Base-by-base conservation (phyloP, 2,113 vertebrate species). In the Anarrhichthys ocellatus region DNA sequence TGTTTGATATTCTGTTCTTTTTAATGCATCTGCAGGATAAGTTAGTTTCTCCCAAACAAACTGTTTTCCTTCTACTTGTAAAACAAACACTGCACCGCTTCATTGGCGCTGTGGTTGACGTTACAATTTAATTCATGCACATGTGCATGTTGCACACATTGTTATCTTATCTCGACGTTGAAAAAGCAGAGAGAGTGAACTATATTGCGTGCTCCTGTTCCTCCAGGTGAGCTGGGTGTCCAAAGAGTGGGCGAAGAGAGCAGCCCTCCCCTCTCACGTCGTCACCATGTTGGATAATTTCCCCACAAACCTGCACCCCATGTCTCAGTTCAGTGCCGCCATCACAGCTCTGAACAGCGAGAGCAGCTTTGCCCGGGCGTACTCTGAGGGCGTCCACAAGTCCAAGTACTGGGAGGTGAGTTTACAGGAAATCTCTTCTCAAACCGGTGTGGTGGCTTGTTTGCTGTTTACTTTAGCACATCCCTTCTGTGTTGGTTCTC, bases 271-370 rank as follows among this genome's bases (percentile, higher is more conserved):
- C 73, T 99, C 98, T 8, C 98, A 99, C 2, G 98, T 99, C 59
- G 98, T 98, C 90, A 99, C 98, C 85, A 99, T 99, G 98, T 82
- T 99, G 94, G 98, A 99, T 92, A 99, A 99, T 88, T 99, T 99
- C 91, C 98, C 98, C 74, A 99, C 94, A 86, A 99, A 98, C 93
- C 95, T 99, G 72, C 98, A 99, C 92, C 98, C 98, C 83, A 99
- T 99, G 98, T 98, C 98, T 76, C 98, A 99, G 94, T 96, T 99
- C 88, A 99, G 98, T 8, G 97, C 98, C 0, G 96, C 98, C 40
- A 88, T 99, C 92, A 99, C 98, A 0, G 97, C 98, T 17, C 97
- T 99, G 89, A 99, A 98, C 95, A 99, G 97, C 17, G 98, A 99
- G 93, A 99, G 98, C 94, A 96, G 89, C 78, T 99, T 99, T 34